A percentile compares a stretch with the other conserved stretches of the same genome.
Evolutionary conservation across 2,113 vertebrate species (phyloP).

Genomic region (rat (Rattus norvegicus)): DNA sequence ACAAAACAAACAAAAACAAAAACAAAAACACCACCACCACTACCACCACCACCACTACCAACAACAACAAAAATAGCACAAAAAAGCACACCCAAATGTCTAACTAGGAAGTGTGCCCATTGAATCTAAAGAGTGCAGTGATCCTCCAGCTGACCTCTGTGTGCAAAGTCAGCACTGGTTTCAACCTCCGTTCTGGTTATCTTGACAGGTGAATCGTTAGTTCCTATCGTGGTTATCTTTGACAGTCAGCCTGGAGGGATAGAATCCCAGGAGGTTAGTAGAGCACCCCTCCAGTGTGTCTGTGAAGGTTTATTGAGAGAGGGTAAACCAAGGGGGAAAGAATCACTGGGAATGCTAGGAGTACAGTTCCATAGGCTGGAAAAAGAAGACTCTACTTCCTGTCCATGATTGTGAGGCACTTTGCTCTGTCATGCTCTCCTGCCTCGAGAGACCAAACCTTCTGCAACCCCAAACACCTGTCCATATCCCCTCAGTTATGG

Average conservation of each 20-base stretch:
- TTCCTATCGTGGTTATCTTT: background rate
- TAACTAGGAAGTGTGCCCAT: background rate
- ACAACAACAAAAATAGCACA: background rate
- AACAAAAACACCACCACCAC: too few species aligned
- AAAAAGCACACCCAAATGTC: background rate
- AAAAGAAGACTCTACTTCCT: background rate
- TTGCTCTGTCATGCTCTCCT: background rate
- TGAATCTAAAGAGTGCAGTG: background rate
- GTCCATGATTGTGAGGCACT: background rate
- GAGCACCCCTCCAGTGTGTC: too few species aligned
- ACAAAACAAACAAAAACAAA: too few species aligned
- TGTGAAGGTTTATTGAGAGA: background rate
- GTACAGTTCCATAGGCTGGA: too few species aligned
- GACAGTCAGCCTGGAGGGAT: background rate
- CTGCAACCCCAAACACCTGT: background rate
- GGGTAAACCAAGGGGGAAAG: background rate
- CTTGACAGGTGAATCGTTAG: background rate
- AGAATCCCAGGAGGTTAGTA: background rate
- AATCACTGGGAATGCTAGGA: background rate
- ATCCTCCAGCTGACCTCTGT: background rate
- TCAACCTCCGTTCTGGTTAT: background rate
- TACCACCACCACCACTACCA: too few species aligned
- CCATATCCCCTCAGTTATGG: background rate
- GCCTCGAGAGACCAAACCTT: background rate
- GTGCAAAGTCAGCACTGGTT: background rate